Evolutionary conservation across 2,888 invertebrate genomes (phyloP).

Genomic region (Chrysomela aeneicollis): DNA sequence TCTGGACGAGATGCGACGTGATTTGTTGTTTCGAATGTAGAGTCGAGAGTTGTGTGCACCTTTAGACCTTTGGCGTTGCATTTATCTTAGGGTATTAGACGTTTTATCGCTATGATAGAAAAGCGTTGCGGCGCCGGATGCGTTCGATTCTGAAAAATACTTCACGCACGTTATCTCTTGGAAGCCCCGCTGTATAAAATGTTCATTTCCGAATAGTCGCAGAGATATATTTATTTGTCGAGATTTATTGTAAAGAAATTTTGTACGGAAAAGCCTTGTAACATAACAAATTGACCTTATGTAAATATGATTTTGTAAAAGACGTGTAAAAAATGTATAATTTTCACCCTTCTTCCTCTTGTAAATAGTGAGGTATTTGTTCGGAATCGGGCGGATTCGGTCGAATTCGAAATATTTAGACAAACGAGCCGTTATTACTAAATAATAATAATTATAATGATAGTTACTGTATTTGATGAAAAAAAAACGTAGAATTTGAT

Average conservation of each 20-base stretch:
- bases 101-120: conserved; percentile 37
- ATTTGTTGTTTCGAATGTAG: too few relatives aligned
- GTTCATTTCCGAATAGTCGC: conserved; percentile 32
- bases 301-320: conserved; percentile 41
- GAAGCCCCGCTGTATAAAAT: conserved; percentile 26
- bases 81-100: conserved; percentile 39
- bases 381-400: conserved; percentile 45
- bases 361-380: conserved; percentile 48
- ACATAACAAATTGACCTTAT: conserved; percentile 30
- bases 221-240: conserved; percentile 37
- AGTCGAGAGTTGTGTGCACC: not conserved
- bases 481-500: conserved; percentile 54
- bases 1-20: too few relatives aligned
- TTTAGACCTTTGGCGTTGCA: conserved; percentile 35
- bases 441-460: conserved; percentile 26
- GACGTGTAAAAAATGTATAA: conserved; percentile 40
- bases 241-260: conserved; percentile 34
- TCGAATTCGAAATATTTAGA: conserved; percentile 29
- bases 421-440: conserved; percentile 33
- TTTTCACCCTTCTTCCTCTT: conserved; percentile 27
- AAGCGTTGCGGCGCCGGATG: conserved; percentile 28
- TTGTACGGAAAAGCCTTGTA: conserved; percentile 31
- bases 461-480: conserved; percentile 40
- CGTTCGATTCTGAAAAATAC: conserved; percentile 32
- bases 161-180: conserved; percentile 19